phyloP scores from a whole-genome alignment of 1,140 invertebrate species.

The Bombus waltoni region DNA sequence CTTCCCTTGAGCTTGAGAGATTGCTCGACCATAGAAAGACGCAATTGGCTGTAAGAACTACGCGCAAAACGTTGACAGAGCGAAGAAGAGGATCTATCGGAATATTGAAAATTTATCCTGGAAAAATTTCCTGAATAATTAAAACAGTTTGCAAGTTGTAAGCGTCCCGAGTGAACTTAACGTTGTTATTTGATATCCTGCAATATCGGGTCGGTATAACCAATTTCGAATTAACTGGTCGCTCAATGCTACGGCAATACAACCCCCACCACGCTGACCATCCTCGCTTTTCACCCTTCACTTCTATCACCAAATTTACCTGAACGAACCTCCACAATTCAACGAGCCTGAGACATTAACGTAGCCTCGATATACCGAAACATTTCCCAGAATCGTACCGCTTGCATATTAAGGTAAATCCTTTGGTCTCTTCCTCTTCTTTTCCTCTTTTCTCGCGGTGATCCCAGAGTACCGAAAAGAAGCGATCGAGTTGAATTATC shows the following conservation, averaged over 20 bases:
- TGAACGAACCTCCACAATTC: neutral
- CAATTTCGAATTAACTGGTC: neutral
- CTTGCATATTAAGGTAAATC: neutral
- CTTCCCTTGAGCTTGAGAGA: neutral
- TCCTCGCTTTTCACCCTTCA: neutral
- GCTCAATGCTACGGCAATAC: neutral
- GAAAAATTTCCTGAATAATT: too few species aligned
- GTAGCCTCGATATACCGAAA: neutral
- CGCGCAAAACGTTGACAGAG: too few species aligned
- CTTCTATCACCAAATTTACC: neutral
- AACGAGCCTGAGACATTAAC: neutral
- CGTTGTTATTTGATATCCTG: too few species aligned
- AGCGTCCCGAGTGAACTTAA: too few species aligned
- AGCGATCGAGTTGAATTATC: constrained; percentile 25
- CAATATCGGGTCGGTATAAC: neutral
- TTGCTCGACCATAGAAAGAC: too few species aligned
- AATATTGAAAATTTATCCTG: too few species aligned
- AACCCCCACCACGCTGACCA: neutral
- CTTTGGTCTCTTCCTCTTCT: neutral
- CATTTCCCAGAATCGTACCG: neutral
- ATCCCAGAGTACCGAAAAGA: neutral
- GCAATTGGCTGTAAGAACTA: too few species aligned
- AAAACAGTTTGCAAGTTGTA: too few species aligned
- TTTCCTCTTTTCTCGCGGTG: neutral
- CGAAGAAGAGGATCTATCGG: too few species aligned